Conservation (phyloP, 2,797 vertebrate genomes). For the Gambusia yucatana region DNA sequence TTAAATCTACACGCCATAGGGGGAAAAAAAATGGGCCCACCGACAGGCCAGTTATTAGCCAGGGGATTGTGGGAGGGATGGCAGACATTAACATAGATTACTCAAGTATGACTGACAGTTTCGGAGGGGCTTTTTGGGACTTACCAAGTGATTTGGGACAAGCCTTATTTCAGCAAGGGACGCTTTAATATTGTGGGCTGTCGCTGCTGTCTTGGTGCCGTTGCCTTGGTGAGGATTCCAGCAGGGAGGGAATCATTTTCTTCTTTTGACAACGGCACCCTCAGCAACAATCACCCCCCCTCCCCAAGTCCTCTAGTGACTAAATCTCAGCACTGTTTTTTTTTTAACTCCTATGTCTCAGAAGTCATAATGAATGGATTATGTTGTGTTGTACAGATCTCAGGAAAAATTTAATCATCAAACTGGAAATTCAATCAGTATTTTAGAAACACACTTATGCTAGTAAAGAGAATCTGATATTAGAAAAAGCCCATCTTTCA, state of each 20-base stretch:
- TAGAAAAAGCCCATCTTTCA: conserved; percentile 5
- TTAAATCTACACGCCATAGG: conserved; percentile 63
- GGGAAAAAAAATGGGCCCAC: conserved; percentile 53
- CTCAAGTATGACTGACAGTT: conserved; percentile 79
- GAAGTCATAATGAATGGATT: not conserved
- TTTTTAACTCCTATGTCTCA: conserved; percentile 1
- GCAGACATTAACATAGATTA: conserved; percentile 81
- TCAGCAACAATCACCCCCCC: conserved; percentile 25
- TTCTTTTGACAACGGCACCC: conserved; percentile 41
- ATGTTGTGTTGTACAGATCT: not conserved
- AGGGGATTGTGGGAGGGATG: conserved; percentile 74
- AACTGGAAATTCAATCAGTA: conserved; percentile 12
- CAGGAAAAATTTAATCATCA: conserved; percentile 20
- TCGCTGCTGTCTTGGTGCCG: conserved; percentile 68
- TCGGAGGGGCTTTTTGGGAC: conserved; percentile 77
- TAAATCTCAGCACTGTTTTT: conserved; percentile 11
- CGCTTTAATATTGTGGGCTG: conserved; percentile 74
- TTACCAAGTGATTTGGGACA: conserved; percentile 78
- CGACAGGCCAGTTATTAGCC: conserved; percentile 75
- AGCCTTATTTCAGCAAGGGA: conserved; percentile 73
- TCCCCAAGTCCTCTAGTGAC: conserved; percentile 22
- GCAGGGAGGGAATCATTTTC: conserved; percentile 53
- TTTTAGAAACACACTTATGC: conserved; percentile 16
- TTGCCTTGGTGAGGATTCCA: conserved; percentile 64
- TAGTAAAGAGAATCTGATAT: not conserved